phyloP scores from a whole-genome alignment of 2,888 invertebrate species.

The Catonia carolina region DNA sequence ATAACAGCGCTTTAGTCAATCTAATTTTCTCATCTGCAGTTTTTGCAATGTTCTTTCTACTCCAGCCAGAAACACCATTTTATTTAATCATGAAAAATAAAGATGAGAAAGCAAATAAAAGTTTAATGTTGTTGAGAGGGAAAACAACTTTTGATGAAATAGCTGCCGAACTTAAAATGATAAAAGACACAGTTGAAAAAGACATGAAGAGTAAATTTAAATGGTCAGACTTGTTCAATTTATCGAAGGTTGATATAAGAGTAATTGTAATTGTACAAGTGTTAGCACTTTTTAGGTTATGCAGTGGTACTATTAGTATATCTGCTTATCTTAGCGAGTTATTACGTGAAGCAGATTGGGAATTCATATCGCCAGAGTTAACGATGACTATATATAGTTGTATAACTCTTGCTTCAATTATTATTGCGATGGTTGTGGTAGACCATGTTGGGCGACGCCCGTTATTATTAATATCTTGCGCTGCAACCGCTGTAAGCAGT shows the following conservation, averaged over 20 bases:
- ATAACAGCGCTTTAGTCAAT: background rate
- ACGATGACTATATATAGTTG: background rate
- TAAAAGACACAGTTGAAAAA: background rate
- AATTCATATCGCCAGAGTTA: background rate
- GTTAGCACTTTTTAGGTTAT: background rate
- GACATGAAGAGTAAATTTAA: background rate
- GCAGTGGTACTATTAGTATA: constrained; percentile 1
- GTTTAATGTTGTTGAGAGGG: background rate
- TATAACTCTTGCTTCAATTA: background rate
- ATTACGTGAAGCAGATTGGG: background rate
- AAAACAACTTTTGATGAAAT: background rate
- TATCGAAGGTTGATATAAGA: background rate
- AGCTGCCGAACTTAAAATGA: background rate
- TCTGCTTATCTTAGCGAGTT: background rate
- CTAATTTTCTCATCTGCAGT: background rate
- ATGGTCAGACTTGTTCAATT: background rate
- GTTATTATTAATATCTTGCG: background rate
- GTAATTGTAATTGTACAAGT: background rate
- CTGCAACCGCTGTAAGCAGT: background rate
- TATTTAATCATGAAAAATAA: background rate
- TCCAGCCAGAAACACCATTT: background rate
- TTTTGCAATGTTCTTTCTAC: background rate
- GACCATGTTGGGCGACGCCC: constrained; percentile 2
- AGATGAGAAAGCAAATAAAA: background rate
- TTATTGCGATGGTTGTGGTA: background rate